Evolutionary conservation across 2,113 vertebrate species (phyloP), one percentile per base, ranked within the genome.

Genomic region (Psettodes erumei): DNA sequence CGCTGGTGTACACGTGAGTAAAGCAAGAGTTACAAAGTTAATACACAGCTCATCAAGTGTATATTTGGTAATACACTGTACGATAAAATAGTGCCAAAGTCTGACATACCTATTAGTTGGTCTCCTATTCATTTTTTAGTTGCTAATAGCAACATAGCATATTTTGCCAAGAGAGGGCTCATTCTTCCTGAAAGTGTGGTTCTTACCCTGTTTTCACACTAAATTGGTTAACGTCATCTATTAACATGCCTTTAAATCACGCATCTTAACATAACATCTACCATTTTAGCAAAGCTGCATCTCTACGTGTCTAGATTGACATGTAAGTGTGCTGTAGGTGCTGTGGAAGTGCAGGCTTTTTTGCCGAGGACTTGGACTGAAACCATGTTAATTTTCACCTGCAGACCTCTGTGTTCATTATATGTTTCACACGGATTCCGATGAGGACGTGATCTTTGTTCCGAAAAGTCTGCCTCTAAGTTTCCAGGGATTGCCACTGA

Each of bases 371-470:
- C 3, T 23, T 8, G 32, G 28, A 45, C 11, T 33, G 27, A 56
- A 68, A 48, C 18, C 35, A 15, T 40, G 25, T 13, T 37, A 0
- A 25, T 54, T 23, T 73, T 1, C 37, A 33, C 5, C 15, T 45
- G 33, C 8, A 40, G 5, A 21, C 33, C 16, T 6, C 3, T n/a
- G n/a, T 42, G 5, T 28, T 25, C 10, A 4, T 33, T 40, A 51
- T 10, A 35, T 82, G n/a, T 82, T 82, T 71, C 67, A 81, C 73
- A 83, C 78, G 54, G 86, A 85, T 62, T 68, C 56, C 2, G 42
- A 82, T 50, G 78, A 81, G 13, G 85, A 87, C 3, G 77, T 89
- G 70, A 38, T 88, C 48, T 89, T 91, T 63, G 56, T 89, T 69
- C 59, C 9, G 71, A 86, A 61, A 85, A 35, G 63, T 8, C 30